Evolutionary conservation across 1,140 invertebrate genomes (phyloP).

Genomic region (Gryon sp.): DNA sequence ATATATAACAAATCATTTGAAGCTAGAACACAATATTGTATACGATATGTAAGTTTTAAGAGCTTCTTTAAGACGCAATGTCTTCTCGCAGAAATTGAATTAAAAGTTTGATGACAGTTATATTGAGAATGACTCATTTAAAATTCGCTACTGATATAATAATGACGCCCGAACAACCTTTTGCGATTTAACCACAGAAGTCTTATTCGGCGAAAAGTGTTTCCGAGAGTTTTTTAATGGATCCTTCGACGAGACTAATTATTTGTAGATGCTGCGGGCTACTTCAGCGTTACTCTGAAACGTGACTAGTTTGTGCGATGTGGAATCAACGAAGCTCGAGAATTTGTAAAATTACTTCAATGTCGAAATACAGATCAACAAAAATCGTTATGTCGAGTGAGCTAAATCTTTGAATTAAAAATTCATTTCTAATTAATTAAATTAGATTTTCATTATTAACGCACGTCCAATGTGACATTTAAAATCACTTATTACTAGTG

Average conservation of each 20-base stretch:
- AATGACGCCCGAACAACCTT: slow-evolving; percentile 11
- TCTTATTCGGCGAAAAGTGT: slow-evolving; percentile 66
- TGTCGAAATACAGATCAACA: slow-evolving; percentile 55
- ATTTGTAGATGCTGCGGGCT: slow-evolving; percentile 64
- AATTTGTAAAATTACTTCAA: slow-evolving; percentile 61
- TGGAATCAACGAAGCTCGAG: slow-evolving; percentile 48
- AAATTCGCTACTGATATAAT: slow-evolving; percentile 24
- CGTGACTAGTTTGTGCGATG: slow-evolving; percentile 64
- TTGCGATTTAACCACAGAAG: slow-evolving; percentile 50
- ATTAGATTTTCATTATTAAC: slow-evolving; percentile 27
- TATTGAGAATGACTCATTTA: slow-evolving; percentile 22
- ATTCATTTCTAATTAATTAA: slow-evolving; percentile 8
- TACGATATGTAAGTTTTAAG: no score
- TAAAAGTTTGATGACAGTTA: slow-evolving; percentile 1
- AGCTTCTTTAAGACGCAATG: no score
- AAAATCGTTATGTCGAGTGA: neutral
- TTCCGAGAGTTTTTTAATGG: slow-evolving; percentile 69
- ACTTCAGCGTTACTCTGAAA: slow-evolving; percentile 61
- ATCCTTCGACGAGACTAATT: slow-evolving; percentile 67
- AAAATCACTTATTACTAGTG: no score
- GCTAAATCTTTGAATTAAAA: no score
- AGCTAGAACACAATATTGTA: no score
- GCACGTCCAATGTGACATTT: no score
- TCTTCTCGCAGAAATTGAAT: no score
- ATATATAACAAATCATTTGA: no score